Base-by-base conservation (phyloP, 2,888 invertebrate genomes). In the Gibbula magus region DNA sequence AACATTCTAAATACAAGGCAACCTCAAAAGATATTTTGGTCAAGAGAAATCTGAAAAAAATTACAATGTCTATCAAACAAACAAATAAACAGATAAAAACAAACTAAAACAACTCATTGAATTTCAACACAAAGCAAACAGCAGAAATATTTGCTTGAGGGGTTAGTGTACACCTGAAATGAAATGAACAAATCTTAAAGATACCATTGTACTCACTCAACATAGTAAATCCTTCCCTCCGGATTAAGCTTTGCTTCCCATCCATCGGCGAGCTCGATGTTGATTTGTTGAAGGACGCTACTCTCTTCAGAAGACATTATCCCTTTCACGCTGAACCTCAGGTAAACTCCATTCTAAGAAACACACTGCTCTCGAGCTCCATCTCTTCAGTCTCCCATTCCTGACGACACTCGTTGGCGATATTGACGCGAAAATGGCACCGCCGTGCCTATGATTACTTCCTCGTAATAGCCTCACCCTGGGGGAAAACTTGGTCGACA, bases 151-250 rank as follows among this genome's bases (percentile, higher is more conserved):
- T 56, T 56, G 13, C 20, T 8, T 20, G 4, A 56, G 25, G 13
- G 25, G 56, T 25, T 25, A 10, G 20, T 8, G 25, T 20, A 16
- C 16, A 56, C 8, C 25, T 25, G 25, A 56, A 56, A 56, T 8
- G 13, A 56, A 8, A 56, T 18, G 8, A 56, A 56, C 1, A 56
- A 67, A 67, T 13, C 8, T n/a, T 13, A 29, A 32, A 67, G 16
- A n/a, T 73, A 39, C 39, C 3, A 45, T 52, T 74, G n/a, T 54
- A 88, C 90, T 87, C 86, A 90, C 90, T 88, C 86, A 39, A 87
- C 81, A 81, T 90, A 90, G 81, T 88, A 90, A 61, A 90, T 88
- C 70, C 90, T 81, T 18, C 88, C 89, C 35, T 87, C 87, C 13
- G 85, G 82, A 3, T 83, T 83, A 20, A 90, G 81, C 39, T 88